phyloP scores from a whole-genome alignment of 2,797 vertebrate genomes.

The Lithobates sylvaticus region DNA sequence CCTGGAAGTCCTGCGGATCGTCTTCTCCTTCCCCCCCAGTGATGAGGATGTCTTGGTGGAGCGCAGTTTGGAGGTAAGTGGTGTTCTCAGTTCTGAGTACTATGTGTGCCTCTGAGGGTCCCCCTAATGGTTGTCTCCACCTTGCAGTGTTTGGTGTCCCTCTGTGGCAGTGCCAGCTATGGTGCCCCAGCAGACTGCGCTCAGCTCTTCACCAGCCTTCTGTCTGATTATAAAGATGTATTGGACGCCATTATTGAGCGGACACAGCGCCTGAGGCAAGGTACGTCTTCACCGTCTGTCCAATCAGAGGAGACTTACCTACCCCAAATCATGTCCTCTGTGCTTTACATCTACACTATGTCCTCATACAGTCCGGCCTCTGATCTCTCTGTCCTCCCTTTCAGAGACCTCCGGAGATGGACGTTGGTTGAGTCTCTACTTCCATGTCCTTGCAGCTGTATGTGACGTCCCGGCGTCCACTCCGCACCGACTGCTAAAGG shows the following conservation, averaged over 20 bases:
- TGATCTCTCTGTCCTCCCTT: background rate
- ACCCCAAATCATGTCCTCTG: too few species aligned
- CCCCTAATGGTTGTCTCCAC: background rate
- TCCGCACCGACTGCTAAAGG: background rate
- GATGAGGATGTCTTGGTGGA: background rate
- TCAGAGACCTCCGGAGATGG: background rate
- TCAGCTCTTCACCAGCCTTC: conserved; percentile 3
- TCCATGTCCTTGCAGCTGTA: conserved; percentile 31
- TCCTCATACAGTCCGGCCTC: too few species aligned
- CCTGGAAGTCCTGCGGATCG: background rate
- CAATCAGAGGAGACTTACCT: too few species aligned
- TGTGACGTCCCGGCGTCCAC: conserved; percentile 12
- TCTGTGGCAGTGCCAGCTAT: conserved; percentile 4
- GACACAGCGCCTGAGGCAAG: background rate
- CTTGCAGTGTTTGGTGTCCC: conserved; percentile 42
- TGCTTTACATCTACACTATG: too few species aligned
- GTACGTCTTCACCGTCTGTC: background rate
- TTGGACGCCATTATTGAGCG: conserved; percentile 31
- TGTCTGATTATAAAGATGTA: background rate
- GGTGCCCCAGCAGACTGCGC: background rate
- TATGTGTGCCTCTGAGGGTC: background rate
- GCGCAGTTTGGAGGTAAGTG: conserved; percentile 25
- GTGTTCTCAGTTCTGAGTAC: too few species aligned
- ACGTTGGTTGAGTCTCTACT: background rate
- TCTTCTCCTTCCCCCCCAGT: background rate